Conservation (phyloP, 1,140 invertebrate species). For the Drosophila oshimai region DNA sequence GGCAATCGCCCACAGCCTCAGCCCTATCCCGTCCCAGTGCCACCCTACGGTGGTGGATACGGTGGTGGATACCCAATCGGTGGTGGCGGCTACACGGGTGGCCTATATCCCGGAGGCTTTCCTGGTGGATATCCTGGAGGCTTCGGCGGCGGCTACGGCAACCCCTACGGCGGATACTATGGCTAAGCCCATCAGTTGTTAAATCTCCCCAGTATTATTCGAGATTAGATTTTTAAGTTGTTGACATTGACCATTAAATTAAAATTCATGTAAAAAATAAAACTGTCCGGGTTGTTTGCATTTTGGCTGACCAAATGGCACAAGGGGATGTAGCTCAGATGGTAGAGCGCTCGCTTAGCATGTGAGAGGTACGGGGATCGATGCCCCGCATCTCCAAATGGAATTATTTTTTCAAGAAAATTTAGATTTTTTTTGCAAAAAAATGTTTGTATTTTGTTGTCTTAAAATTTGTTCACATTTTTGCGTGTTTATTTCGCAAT, state of each 20-base stretch:
- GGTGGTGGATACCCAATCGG: slow-evolving; percentile 34
- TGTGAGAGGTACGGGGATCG: slow-evolving; percentile 92
- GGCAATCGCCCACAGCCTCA: slow-evolving; percentile 40
- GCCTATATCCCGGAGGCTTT: slow-evolving; percentile 19
- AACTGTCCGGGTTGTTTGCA: neutral
- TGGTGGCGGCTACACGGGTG: slow-evolving; percentile 18
- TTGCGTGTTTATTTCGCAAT: neutral
- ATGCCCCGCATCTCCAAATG: slow-evolving; percentile 84
- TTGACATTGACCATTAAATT: slow-evolving; percentile 26
- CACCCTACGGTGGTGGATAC: slow-evolving; percentile 27
- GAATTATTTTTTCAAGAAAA: neutral
- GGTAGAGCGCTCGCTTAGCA: slow-evolving; percentile 93
- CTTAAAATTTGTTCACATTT: neutral
- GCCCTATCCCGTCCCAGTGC: slow-evolving; percentile 19
- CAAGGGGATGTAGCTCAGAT: slow-evolving; percentile 87
- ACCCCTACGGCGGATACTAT: slow-evolving; percentile 17
- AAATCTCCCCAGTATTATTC: slow-evolving; percentile 34
- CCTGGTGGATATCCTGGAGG: slow-evolving; percentile 22
- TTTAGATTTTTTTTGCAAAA: neutral
- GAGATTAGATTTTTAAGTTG: slow-evolving; percentile 27
- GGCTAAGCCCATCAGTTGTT: slow-evolving; percentile 43
- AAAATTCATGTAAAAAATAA: slow-evolving; percentile 16
- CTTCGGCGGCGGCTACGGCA: slow-evolving; percentile 47
- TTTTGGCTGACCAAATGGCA: neutral
- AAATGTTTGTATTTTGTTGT: too few relatives aligned